phyloP scores from a whole-genome alignment of 2,888 invertebrate species.

The Stegophylla sp. region DNA sequence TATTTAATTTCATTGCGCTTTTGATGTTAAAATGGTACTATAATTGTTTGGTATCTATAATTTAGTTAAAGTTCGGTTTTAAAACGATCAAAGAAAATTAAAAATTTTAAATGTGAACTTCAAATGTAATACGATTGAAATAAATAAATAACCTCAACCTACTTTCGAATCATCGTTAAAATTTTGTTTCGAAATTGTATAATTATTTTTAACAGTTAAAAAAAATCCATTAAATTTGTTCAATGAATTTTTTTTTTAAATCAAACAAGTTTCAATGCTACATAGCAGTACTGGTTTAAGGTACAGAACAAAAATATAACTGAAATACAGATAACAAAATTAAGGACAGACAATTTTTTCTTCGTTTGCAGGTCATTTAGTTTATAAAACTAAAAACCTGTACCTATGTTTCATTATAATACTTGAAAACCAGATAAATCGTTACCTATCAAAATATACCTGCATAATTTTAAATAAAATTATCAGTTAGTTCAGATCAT shows the following conservation, averaged over 20 bases:
- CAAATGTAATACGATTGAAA: neutral
- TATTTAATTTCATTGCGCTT: no score
- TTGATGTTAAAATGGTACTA: no score
- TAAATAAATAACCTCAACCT: constrained; percentile 33
- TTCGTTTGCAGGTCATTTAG: neutral
- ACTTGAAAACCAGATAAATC: no score
- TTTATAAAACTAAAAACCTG: no score
- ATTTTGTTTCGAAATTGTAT: neutral
- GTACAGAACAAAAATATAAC: neutral
- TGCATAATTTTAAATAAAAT: no score
- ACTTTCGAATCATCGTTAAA: neutral
- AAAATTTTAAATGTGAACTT: neutral
- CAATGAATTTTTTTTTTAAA: neutral
- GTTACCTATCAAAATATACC: no score
- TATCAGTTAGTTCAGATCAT: no score
- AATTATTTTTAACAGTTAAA: neutral
- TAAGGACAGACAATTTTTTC: neutral
- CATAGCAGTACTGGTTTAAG: neutral
- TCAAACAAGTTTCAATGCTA: neutral
- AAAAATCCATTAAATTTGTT: neutral
- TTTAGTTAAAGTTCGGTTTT: no score
- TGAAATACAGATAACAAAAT: constrained; percentile 4
- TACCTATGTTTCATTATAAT: no score
- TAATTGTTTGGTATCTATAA: no score
- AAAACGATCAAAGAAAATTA: neutral